Percentiles rank a stretch among this genome's conserved stretches.
These are phyloP conservation scores for Tenebrio molitor DNA, from an alignment of 1,140 invertebrate species.

Conservation along the genomic window DNA sequence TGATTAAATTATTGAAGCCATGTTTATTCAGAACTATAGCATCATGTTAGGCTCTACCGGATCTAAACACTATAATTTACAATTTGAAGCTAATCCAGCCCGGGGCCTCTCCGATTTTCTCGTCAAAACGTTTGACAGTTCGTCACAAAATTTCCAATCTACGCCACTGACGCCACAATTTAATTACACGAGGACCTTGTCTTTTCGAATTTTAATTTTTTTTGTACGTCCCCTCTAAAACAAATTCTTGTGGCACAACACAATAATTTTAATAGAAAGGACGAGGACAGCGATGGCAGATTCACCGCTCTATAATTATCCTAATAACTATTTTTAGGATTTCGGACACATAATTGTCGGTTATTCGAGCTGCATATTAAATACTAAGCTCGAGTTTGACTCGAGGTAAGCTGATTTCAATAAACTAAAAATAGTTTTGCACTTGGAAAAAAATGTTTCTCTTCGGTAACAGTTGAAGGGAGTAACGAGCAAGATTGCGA, in stretches of 20 bases:
- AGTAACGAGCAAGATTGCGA: neutral
- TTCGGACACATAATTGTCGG: conserved; percentile 38
- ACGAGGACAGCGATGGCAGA: conserved; percentile 22
- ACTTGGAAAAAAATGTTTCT: neutral
- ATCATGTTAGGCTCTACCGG: neutral
- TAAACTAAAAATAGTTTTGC: conserved; percentile 5
- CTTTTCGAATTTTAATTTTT: neutral
- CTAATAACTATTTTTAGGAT: conserved; percentile 46
- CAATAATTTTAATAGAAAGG: conserved; percentile 1
- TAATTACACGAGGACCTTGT: neutral
- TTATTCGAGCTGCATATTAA: conserved; percentile 28
- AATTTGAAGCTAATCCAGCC: neutral
- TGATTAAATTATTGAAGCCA: conserved; percentile 17
- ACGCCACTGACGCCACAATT: neutral
- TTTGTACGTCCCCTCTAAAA: neutral
- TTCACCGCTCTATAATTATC: conserved; percentile 45
- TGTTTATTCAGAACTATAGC: conserved; percentile 3
- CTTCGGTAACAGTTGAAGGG: no score
- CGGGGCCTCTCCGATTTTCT: neutral
- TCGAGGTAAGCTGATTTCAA: neutral
- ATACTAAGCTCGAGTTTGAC: neutral
- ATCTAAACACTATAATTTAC: conserved; percentile 15
- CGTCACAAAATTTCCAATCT: conserved; percentile 2
- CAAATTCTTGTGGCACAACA: conserved; percentile 6
- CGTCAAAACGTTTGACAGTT: neutral